Evolutionary conservation across 2,113 vertebrate genomes (phyloP), one percentile per base, ranked within the genome.

Genomic region (Manacus vitellinus): DNA sequence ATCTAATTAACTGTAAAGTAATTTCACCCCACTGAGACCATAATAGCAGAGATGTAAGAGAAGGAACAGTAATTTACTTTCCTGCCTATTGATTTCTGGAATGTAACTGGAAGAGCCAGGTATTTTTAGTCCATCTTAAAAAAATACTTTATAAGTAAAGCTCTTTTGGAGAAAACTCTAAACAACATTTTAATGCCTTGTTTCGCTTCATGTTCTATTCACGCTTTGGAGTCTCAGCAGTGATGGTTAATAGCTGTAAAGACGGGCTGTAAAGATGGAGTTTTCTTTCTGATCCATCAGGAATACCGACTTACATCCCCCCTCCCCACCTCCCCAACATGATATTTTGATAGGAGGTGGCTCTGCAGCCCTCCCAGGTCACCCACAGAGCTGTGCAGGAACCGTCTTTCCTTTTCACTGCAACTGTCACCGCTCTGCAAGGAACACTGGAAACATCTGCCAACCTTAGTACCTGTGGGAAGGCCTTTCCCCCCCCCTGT

Each of bases 1-100:
- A 89, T 87, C 71, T 94, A 95, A 95, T 95, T 94, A 92, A 94
- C 89, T 85, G 74, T 90, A 90, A 94, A 93, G 79, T 89, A 79
- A 91, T 96, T 96, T 95, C 13, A 88, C 56, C 82, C 78, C 56
- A 59, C 39, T 4, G 44, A 94, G 58, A 83, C 67, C 46, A 41
- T 59, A 91, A 82, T 56, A 93, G 86, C 91, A 94, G 55, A 61
- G 71, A 78, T 2, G 2, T 76, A 88, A 87, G 43, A 91, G 84
- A 70, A 92, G 39, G 14, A 87, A 25, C 63, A 78, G 41, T 77
- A 70, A 84, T 91, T 91, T 91, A 79, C 80, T 86, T 80, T 91
- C 62, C 61, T 83, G 83, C 55, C 61, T 89, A 95, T 92, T 91
- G 94, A 96, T 96, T 93, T 79, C 37, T 76, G 44, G 37, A 87